phyloP scores from a whole-genome alignment of 1,140 invertebrate species.

The Goniozus legneri region DNA sequence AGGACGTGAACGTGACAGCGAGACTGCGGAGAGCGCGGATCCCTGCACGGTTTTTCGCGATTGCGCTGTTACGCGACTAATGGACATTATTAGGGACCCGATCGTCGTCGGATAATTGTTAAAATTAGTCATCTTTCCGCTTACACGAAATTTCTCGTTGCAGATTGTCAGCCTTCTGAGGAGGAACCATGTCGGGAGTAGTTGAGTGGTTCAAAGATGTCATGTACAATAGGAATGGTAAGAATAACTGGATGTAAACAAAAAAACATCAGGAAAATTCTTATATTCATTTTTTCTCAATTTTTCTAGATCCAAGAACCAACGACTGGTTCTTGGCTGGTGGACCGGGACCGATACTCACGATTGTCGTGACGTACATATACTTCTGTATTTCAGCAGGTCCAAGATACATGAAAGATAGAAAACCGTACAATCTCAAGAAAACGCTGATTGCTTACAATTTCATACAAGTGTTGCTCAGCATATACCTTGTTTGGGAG shows the following conservation, averaged over 20 bases:
- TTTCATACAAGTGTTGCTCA: constrained; percentile 70
- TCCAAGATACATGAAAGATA: constrained; percentile 79
- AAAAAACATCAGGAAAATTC: neutral
- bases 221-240: constrained; percentile 46
- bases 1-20: no score
- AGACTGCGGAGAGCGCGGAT: no score
- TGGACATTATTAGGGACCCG: no score
- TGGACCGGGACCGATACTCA: constrained; percentile 73
- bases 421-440: constrained; percentile 78
- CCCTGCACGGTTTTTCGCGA: no score
- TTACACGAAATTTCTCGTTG: no score
- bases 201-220: constrained; percentile 44
- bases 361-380: constrained; percentile 70
- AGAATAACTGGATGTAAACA: constrained; percentile 1
- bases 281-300: neutral
- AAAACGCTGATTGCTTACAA: constrained; percentile 78
- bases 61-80: no score
- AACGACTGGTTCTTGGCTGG: constrained; percentile 81
- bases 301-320: constrained; percentile 76
- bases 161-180: constrained; percentile 16
- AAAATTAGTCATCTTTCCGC: no score
- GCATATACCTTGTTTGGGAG: constrained; percentile 69
- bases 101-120: no score
- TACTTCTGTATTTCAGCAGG: constrained; percentile 74
- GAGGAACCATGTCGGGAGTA: constrained; percentile 36